Conservation (phyloP, 2,888 invertebrate species). For the Rhabditoides inermis region DNA sequence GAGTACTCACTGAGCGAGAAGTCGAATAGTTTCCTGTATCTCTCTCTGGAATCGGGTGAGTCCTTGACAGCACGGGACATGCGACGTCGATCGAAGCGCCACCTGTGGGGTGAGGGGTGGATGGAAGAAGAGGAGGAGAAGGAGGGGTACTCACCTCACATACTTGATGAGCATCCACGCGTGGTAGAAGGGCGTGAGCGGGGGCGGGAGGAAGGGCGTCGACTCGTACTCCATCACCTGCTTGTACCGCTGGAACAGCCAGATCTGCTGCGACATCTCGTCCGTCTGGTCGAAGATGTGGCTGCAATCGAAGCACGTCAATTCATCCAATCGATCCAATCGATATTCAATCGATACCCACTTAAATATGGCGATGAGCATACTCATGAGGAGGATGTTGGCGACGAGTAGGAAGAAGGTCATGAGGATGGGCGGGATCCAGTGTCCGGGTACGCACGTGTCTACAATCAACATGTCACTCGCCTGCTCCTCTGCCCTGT, state of each 20-base stretch:
- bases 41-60: no score
- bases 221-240: constrained; percentile 92
- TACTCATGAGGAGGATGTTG: constrained; percentile 88
- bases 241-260: constrained; percentile 97
- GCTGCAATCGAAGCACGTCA: constrained; percentile 43
- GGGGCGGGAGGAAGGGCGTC: constrained; percentile 87
- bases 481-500: no score
- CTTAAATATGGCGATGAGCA: constrained; percentile 95
- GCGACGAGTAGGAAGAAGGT: constrained; percentile 88
- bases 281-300: constrained; percentile 68
- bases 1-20: constrained; percentile 39
- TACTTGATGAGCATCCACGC: constrained; percentile 32
- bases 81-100: no score
- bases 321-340: background rate
- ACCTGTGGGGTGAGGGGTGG: no score
- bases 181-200: constrained; percentile 44
- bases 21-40: constrained; percentile 25
- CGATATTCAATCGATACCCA: no score
- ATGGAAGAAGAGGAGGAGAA: no score
- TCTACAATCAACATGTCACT: background rate
- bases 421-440: constrained; percentile 84
- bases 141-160: constrained; percentile 23
- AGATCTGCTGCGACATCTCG: constrained; percentile 89
- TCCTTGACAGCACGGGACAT: no score
- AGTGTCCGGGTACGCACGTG: constrained; percentile 56